A percentile compares a stretch with the other conserved stretches of the same genome.
Evolutionary conservation across 64 coral and sea anemone genomes (phyloP).

Genomic region (Hydrozoanthus tunicans): DNA sequence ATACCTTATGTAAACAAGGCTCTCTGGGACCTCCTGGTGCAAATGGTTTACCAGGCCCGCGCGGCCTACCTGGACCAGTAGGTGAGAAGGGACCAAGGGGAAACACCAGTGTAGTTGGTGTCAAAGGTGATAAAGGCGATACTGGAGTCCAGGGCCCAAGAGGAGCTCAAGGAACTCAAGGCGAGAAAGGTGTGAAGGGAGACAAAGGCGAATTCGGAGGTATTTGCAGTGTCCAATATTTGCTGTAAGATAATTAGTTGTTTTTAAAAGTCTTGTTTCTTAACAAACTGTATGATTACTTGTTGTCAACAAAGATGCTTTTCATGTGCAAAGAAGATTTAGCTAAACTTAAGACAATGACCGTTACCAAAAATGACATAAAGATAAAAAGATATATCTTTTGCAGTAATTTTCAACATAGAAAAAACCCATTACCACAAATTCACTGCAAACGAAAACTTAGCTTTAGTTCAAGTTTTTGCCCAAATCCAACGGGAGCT

Average conservation of each 20-base stretch:
- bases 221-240: neutral
- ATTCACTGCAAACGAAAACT: too few relatives aligned
- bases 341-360: too few relatives aligned
- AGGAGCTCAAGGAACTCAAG: neutral
- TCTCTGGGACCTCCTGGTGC: neutral
- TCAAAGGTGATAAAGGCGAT: constrained; percentile 13
- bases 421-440: too few relatives aligned
- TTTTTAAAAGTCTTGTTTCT: neutral
- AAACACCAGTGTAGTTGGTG: neutral
- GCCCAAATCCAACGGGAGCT: too few relatives aligned
- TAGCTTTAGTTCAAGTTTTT: too few relatives aligned
- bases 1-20: neutral
- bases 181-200: neutral
- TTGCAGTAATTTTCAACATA: too few relatives aligned
- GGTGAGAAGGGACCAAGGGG: constrained; percentile 6
- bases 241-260: neutral
- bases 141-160: neutral
- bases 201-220: constrained; percentile 12
- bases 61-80: neutral
- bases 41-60: neutral
- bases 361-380: too few relatives aligned
- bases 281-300: too few relatives aligned
- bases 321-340: too few relatives aligned
- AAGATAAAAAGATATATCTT: too few relatives aligned
- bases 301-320: too few relatives aligned